Evolutionary conservation across 2,797 vertebrate genomes (phyloP), one percentile per base, ranked within the genome.

Genomic region (Lacerta viridis): DNA sequence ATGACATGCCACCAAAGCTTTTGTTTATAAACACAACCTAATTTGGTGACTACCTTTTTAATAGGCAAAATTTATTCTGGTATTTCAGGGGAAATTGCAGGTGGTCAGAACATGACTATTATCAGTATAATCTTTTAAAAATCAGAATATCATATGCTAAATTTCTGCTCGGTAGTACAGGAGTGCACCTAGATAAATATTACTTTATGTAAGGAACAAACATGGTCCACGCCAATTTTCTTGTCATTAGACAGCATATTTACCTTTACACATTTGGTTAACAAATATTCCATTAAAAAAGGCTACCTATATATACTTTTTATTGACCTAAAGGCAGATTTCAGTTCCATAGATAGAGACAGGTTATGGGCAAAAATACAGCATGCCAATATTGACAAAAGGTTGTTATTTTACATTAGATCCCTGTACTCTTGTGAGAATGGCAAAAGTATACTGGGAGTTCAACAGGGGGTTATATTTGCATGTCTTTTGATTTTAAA

Each of bases 241-340:
- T 59, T 74, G 69, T 29, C 29, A 15, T n/a, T 72, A 13, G n/a
- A 39, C n/a, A 84, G 27, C 41, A 72, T 36, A 64, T 39, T 27
- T 55, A 68, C 81, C 43, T 15, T 59, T 36, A 17, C 36, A 27
- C 33, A 74, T 39, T 75, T 75, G 50, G 18, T 75, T 59, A 27
- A 84, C 25, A 85, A 76, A 85, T 64, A 64, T 77, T 85, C 23
- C 41, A 76, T 76, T 59, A 66, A 66, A 41, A 6, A 80, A 25
- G 55, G 36, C 59, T 82, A 46, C 23, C 25, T 43, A 13, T 11
- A 71, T 33, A 13, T n/a, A 33, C 7, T 36, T 27, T 85, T n/a
- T 64, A 27, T 36, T 85, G 25, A 76, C 36, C 17, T 36, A 33
- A 33, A 80, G 78, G n/a, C 78, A 61, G 78, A 9, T 75, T 76